A percentile compares a stretch with the other conserved stretches of the same genome.
These are phyloP conservation scores for Mormyrops boulengeri DNA, from an alignment of 2,797 vertebrate genomes.

Conservation along the genomic window DNA sequence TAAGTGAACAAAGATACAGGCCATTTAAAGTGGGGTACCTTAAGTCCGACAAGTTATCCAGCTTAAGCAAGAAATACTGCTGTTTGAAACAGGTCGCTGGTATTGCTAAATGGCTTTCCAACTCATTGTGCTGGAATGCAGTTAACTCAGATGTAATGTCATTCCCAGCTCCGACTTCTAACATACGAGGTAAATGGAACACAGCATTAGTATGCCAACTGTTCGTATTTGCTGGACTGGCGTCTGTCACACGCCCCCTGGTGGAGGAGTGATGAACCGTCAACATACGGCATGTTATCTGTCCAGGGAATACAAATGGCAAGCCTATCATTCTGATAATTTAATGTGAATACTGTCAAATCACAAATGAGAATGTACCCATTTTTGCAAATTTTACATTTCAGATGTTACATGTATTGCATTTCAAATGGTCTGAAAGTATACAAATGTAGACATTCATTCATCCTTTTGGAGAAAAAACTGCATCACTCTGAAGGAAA, in stretches of 20 bases:
- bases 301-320: neutral
- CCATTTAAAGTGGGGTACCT: neutral
- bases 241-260: neutral
- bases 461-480: neutral
- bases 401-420: neutral
- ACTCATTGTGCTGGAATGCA: neutral
- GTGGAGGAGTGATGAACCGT: neutral
- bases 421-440: neutral
- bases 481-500: neutral
- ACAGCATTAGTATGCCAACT: neutral
- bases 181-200: neutral
- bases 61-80: neutral
- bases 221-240: neutral
- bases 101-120: neutral
- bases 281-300: neutral
- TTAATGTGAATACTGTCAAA: neutral
- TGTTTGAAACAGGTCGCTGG: neutral
- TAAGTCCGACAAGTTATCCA: neutral
- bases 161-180: neutral
- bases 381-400: neutral
- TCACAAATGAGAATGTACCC: neutral
- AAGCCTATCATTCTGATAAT: neutral
- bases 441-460: neutral
- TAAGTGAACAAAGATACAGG: neutral
- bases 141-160: neutral